A percentile compares a stretch with the other conserved stretches of the same genome.
Evolutionary conservation across 30 jellyfish, hydroid and myxozoan genomes (phyloP).

Genomic region (Turritopsis dohrnii): DNA sequence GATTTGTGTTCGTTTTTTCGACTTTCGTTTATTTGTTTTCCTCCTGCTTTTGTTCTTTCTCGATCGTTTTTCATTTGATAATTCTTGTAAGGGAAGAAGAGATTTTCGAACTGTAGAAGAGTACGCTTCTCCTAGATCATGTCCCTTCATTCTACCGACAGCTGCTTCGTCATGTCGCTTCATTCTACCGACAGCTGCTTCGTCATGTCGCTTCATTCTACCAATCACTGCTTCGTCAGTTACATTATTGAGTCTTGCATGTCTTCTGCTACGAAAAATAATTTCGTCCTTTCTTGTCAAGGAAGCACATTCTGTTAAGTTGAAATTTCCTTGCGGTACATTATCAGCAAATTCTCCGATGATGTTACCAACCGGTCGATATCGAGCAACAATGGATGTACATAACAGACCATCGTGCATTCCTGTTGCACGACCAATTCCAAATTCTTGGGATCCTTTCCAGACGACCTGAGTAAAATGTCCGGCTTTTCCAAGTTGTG

Average conservation of each 20-base stretch:
- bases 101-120: background rate
- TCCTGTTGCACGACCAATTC: slow-evolving; percentile 90
- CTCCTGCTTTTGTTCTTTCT: background rate
- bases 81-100: too few species aligned
- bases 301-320: slow-evolving; percentile 42
- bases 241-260: background rate
- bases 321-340: slow-evolving; percentile 65
- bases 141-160: background rate
- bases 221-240: too few species aligned
- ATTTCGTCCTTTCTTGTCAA: slow-evolving; percentile 36
- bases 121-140: background rate
- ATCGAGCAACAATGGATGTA: slow-evolving; percentile 87
- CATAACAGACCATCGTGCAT: slow-evolving; percentile 66
- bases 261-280: slow-evolving; percentile 20
- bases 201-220: too few species aligned
- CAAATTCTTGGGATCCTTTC: slow-evolving; percentile 67
- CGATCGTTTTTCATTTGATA: background rate
- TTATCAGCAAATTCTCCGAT: slow-evolving; percentile 69
- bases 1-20: too few species aligned
- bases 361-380: slow-evolving; percentile 93
- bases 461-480: slow-evolving; percentile 91
- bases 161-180: background rate
- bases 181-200: too few species aligned
- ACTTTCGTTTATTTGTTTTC: background rate
- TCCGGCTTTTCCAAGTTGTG: slow-evolving; percentile 76